phyloP scores from a whole-genome alignment of 2,113 vertebrate species.

The Dromaius novaehollandiae region DNA sequence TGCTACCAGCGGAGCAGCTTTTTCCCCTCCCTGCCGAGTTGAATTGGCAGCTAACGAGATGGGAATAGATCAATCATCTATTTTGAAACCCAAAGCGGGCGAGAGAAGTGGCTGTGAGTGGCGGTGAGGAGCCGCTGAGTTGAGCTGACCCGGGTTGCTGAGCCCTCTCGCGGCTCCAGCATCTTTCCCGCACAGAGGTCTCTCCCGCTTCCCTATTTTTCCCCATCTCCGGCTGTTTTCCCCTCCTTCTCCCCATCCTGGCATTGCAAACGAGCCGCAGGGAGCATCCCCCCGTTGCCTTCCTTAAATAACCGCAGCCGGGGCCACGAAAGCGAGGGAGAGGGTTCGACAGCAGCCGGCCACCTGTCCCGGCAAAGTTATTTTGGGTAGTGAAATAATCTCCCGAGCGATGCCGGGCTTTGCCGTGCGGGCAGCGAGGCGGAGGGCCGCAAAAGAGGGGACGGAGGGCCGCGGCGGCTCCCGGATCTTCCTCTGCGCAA shows the following conservation, averaged over 20 bases:
- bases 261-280: fast-evolving
- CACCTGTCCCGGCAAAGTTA: conserved; percentile 32
- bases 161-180: fast-evolving
- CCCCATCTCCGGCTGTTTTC: not conserved
- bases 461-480: too few species aligned
- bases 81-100: too few species aligned
- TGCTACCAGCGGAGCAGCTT: not conserved
- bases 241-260: not conserved
- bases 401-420: not conserved
- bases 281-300: fast-evolving
- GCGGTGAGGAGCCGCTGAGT: fast-evolving
- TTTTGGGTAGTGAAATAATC: not conserved
- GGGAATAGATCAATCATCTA: too few species aligned
- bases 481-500: too few species aligned
- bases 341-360: not conserved
- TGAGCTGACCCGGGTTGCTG: fast-evolving
- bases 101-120: too few species aligned
- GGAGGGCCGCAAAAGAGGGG: too few species aligned
- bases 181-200: fast-evolving
- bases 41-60: too few species aligned
- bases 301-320: not conserved
- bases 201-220: not conserved
- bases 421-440: not conserved
- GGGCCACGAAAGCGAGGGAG: not conserved
- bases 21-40: too few species aligned